Base-by-base conservation (phyloP, 2,113 vertebrate species). In the Phyllostomus discolor region DNA sequence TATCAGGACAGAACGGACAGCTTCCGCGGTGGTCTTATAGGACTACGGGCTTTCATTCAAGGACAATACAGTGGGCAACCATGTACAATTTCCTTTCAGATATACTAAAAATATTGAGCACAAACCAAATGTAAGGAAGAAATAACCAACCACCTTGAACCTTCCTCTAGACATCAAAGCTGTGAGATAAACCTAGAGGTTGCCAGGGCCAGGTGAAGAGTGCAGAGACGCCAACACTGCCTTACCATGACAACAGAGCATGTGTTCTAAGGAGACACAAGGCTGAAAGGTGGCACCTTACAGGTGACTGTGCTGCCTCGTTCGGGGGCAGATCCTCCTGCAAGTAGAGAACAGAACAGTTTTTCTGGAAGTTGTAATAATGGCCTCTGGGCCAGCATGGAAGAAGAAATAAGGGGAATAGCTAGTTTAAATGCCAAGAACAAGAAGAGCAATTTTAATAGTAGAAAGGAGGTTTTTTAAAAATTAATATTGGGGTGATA, bases 401-500 rank as follows among this genome's bases (percentile, higher is more conserved):
- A 96, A 50, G 79, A 62, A 92, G 67, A 90, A 94, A 70, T 70
- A 82, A 80, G 73, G 43, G 28, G 26, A 83, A 57, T 70, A 59
- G 20, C 88, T 85, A 67, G 59, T 92, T 84, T 67, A 88, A 78
- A 70, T 82, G 92, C 24, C 38, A 78, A 95, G 87, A 81, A 91
- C 31, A 88, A 75, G 78, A 87, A 82, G 35, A 57, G 52, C 48
- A 62, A 20, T 88, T 70, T 67, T 76, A 80, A 88, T 6, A 83
- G 5, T 50, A 73, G 57, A 66, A 84, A 50, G 89, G 85, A 84
- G 31, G 19, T n/a, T 84, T 90, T 43, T 64, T 4, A 31, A 64
- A 64, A 64, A 64, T 64, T 12, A 10, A 31, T 64, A 64, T 31
- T 31, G 28, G 62, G 62, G 28, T 64, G 62, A 31, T 31, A 15